Evolutionary conservation across 2,113 vertebrate species (phyloP).

Genomic region (Podocnemis expansa): DNA sequence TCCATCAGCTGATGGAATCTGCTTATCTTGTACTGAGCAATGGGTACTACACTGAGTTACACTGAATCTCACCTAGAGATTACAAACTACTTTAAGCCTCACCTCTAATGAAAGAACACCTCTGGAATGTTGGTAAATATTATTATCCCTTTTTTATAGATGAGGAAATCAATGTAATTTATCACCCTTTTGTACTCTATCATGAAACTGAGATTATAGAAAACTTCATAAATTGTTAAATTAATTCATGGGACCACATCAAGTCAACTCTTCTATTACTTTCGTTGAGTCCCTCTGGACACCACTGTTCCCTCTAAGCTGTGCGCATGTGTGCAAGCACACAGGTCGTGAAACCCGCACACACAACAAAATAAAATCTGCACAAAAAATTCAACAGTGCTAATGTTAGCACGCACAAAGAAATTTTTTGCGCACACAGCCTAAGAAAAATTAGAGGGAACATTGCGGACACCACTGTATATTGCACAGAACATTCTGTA

Average conservation of each 20-base stretch:
- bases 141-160: not conserved
- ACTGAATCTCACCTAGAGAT: not conserved
- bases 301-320: too few relatives aligned
- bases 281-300: not conserved
- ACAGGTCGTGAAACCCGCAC: too few relatives aligned
- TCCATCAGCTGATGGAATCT: not conserved
- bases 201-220: not conserved
- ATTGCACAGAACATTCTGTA: not conserved
- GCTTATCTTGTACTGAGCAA: not conserved
- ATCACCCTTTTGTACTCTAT: not conserved
- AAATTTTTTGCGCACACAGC: too few relatives aligned
- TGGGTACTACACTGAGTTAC: not conserved
- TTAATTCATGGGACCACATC: not conserved
- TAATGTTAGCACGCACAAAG: too few relatives aligned
- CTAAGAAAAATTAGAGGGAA: too few relatives aligned
- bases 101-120: rapidly evolving
- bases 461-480: not conserved
- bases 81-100: not conserved
- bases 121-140: not conserved
- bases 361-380: too few relatives aligned
- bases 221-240: not conserved
- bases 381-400: too few relatives aligned
- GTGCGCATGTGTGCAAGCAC: too few relatives aligned
- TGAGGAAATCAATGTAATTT: not conserved
- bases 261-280: not conserved